Evolutionary conservation across 1,140 invertebrate genomes (phyloP).

Genomic region (Plutomurus gul): DNA sequence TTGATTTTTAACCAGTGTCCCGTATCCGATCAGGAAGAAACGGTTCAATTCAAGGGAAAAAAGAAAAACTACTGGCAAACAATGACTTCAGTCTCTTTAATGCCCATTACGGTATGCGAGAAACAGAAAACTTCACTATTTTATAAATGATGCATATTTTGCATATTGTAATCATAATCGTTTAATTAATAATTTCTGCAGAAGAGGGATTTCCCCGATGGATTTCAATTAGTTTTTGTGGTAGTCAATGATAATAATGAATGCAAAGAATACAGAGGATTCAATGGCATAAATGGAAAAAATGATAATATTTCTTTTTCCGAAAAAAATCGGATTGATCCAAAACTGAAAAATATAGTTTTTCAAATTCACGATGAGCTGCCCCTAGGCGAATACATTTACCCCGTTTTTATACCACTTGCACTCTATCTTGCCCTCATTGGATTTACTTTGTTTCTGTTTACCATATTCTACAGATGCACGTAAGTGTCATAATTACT

Average conservation of each 20-base stretch:
- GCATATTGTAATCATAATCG: not conserved
- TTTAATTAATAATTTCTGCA: conserved; percentile 39
- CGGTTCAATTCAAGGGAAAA: conserved; percentile 59
- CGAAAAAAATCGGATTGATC: not conserved
- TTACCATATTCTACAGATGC: conserved; percentile 13
- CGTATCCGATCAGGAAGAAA: conserved; percentile 61
- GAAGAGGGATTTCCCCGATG: conserved; percentile 57
- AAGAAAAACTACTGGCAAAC: conserved; percentile 60
- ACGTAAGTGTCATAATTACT: no score
- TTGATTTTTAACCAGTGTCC: conserved; percentile 59
- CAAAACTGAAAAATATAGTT: not conserved
- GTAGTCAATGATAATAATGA: conserved; percentile 58
- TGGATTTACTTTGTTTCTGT: conserved; percentile 22
- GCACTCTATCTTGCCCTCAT: conserved; percentile 33
- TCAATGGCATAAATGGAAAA: not conserved
- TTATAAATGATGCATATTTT: no score
- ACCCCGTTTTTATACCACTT: conserved; percentile 36
- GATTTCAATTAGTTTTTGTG: conserved; percentile 61
- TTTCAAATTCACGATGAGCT: conserved; percentile 13
- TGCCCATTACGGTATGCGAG: conserved; percentile 58
- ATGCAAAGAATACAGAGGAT: conserved; percentile 54
- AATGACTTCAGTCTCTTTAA: conserved; percentile 61
- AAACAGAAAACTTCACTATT: no score
- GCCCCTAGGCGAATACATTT: conserved; percentile 6
- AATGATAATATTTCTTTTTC: not conserved